Conservation (phyloP, 1,140 invertebrate species). For the Rhyacophila brunnea region DNA sequence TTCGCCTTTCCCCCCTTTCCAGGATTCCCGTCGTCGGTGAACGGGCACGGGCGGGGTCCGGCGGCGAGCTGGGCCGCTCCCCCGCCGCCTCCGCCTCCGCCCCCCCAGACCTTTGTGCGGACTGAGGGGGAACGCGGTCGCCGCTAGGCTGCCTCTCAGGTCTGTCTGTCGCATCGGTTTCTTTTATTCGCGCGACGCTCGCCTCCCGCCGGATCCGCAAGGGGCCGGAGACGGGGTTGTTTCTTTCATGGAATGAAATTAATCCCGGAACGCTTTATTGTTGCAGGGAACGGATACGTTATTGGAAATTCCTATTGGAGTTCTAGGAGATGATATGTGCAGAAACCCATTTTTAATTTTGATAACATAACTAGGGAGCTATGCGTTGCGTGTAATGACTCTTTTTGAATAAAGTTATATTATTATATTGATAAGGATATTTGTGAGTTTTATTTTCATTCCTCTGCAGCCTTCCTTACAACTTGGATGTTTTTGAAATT, state of each 20-base stretch:
- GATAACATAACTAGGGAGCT: too few species aligned
- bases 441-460: neutral
- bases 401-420: neutral
- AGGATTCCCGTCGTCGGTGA: conserved; percentile 33
- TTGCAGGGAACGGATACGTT: conserved; percentile 35
- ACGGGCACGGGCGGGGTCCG: conserved; percentile 25
- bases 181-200: neutral
- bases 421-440: neutral
- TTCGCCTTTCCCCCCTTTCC: conserved; percentile 15
- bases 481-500: too few species aligned
- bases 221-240: neutral
- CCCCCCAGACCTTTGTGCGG: conserved; percentile 1
- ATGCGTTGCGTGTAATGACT: neutral
- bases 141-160: conserved; percentile 27
- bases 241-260: conserved; percentile 2
- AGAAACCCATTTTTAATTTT: too few species aligned
- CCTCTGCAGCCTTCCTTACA: too few species aligned
- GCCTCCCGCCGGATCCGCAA: neutral
- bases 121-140: conserved; percentile 21
- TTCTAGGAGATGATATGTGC: conserved; percentile 24
- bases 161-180: conserved; percentile 20
- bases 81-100: conserved; percentile 27
- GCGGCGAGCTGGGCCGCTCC: conserved; percentile 31
- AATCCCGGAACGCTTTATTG: conserved; percentile 30
- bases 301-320: conserved; percentile 33